These are phyloP conservation scores for Xiphorhynchus erythropygius DNA, from an alignment of 2,797 vertebrate genomes.

Conservation along the genomic window DNA sequence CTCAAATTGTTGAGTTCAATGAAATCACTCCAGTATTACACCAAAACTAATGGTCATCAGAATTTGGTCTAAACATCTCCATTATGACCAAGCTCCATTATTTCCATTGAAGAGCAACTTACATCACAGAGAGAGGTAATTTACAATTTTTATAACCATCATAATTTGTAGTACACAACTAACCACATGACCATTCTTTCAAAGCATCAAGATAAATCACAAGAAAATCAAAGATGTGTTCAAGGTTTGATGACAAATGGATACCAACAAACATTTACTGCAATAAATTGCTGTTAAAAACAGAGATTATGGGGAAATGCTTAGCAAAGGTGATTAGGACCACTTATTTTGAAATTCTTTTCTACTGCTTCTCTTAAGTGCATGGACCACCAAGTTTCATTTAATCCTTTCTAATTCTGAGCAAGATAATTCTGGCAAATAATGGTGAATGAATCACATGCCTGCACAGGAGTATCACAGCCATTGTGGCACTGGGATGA, in stretches of 20 bases:
- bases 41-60: not conserved
- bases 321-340: slow-evolving; percentile 20
- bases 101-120: not conserved
- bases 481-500: slow-evolving; percentile 45
- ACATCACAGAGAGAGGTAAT: not conserved
- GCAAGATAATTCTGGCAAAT: slow-evolving; percentile 59
- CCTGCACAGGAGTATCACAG: slow-evolving; percentile 48
- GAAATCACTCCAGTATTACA: not conserved
- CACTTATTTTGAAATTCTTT: slow-evolving; percentile 13
- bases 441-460: slow-evolving; percentile 64
- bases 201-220: slow-evolving; percentile 41
- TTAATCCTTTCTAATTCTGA: slow-evolving; percentile 58
- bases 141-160: slow-evolving; percentile 35
- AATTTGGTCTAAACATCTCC: not conserved
- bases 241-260: slow-evolving; percentile 35
- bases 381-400: slow-evolving; percentile 45
- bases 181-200: slow-evolving; percentile 22
- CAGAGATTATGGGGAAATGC: not conserved
- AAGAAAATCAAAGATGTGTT: not conserved
- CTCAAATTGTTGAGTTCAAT: not conserved
- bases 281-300: slow-evolving; percentile 27
- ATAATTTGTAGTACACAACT: slow-evolving; percentile 13
- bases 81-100: not conserved
- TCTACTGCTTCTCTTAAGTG: not conserved
- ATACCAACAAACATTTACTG: not conserved